These are phyloP conservation scores for Chrysolina oricalcia DNA, from an alignment of 2,888 invertebrate species.

Conservation along the genomic window DNA sequence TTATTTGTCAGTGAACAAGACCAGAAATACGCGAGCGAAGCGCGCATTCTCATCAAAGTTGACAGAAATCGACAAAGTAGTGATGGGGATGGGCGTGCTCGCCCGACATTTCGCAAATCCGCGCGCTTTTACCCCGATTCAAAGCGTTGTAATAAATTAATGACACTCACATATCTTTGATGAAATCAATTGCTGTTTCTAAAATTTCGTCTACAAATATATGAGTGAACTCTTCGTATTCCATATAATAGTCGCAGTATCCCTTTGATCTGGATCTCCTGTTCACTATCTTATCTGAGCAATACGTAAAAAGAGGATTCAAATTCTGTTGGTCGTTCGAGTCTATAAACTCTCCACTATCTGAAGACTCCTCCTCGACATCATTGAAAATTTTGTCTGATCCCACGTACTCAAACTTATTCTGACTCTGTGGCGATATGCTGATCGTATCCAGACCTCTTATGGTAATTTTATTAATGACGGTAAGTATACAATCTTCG, in stretches of 20 bases:
- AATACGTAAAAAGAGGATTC: background rate
- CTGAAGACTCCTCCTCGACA: background rate
- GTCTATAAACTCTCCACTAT: background rate
- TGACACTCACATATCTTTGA: constrained; percentile 11
- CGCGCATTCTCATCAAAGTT: too few species aligned
- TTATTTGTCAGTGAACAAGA: too few species aligned
- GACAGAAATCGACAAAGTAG: too few species aligned
- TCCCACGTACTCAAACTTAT: background rate
- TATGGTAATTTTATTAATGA: constrained; percentile 19
- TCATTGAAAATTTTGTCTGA: background rate
- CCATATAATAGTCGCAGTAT: constrained; percentile 13
- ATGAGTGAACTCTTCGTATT: constrained; percentile 33
- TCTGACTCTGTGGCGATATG: background rate
- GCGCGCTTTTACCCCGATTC: too few species aligned
- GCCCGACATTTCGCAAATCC: too few species aligned
- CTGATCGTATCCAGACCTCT: constrained; percentile 24
- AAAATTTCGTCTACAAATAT: constrained; percentile 40
- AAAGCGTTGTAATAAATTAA: background rate
- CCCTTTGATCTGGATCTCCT: background rate
- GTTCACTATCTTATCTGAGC: background rate
- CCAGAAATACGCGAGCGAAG: too few species aligned
- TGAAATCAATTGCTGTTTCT: constrained; percentile 29
- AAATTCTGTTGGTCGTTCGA: background rate
- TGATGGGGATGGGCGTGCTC: too few species aligned
- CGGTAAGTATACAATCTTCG: background rate